phyloP scores from a whole-genome alignment of 2,888 invertebrate genomes.

The Ypsolopha sequella region DNA sequence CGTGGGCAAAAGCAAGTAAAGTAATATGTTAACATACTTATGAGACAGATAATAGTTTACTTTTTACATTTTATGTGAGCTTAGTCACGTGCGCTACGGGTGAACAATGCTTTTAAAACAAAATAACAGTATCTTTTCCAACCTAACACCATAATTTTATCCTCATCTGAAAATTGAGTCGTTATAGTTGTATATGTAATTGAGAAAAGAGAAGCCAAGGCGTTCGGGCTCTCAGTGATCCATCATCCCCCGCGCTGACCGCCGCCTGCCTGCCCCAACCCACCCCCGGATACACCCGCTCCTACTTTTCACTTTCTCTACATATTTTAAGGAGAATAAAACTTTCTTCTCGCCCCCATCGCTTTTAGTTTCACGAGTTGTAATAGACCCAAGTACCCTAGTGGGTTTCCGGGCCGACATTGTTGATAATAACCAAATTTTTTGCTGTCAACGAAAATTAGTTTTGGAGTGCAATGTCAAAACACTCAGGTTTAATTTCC shows the following conservation, averaged over 20 bases:
- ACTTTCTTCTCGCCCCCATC: constrained; percentile 52
- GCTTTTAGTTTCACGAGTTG: constrained; percentile 52
- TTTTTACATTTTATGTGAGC: too few species aligned
- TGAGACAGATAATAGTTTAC: too few species aligned
- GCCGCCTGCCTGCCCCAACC: constrained; percentile 27
- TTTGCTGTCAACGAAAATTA: neutral
- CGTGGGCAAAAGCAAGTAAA: too few species aligned
- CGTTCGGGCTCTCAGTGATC: constrained; percentile 49
- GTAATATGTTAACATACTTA: too few species aligned
- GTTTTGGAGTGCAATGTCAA: neutral
- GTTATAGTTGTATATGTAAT: constrained; percentile 53
- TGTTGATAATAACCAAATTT: neutral
- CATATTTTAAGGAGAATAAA: constrained; percentile 71
- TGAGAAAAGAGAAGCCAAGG: constrained; percentile 50
- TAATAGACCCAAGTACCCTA: constrained; percentile 25
- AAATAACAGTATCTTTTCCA: too few species aligned
- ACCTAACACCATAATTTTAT: too few species aligned
- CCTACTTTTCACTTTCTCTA: constrained; percentile 71
- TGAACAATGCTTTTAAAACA: too few species aligned
- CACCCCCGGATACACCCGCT: constrained; percentile 28
- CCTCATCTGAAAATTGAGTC: constrained; percentile 24
- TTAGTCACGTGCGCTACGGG: too few species aligned
- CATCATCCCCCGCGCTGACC: constrained; percentile 64
- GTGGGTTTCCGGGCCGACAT: neutral
- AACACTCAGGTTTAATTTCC: neutral